A percentile compares a stretch with the other conserved stretches of the same genome.
Evolutionary conservation across 2,888 invertebrate species (phyloP).

Genomic region (Augochlorella aurata): DNA sequence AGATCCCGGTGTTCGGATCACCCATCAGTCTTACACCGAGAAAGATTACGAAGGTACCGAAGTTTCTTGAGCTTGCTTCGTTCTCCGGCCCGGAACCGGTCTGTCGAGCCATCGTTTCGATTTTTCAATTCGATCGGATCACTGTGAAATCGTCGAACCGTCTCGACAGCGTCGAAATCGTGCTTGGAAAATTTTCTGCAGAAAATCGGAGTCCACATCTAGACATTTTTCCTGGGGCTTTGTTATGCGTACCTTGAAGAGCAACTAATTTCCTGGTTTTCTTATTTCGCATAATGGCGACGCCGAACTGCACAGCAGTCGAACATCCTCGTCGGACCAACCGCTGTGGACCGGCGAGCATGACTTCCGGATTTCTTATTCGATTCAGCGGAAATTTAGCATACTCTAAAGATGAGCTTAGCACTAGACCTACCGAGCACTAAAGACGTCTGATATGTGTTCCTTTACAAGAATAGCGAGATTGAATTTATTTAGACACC

Average conservation of each 20-base stretch:
- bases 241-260: not conserved
- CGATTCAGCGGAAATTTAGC: not conserved
- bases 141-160: not conserved
- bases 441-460: no score
- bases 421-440: not conserved
- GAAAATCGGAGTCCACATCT: not conserved
- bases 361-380: not conserved
- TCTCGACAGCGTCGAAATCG: not conserved
- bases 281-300: not conserved
- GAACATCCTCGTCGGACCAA: not conserved
- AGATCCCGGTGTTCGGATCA: slow-evolving; percentile 92
- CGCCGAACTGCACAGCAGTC: not conserved
- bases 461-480: no score
- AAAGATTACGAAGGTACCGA: slow-evolving; percentile 92
- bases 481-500: no score
- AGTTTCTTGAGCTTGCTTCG: slow-evolving; percentile 20
- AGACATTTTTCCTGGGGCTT: not conserved
- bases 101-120: not conserved
- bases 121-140: not conserved
- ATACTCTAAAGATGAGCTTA: not conserved
- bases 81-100: not conserved
- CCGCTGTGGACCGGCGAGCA: not conserved
- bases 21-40: slow-evolving; percentile 91
- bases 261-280: not conserved
- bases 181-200: not conserved